These are phyloP conservation scores for Taurulus bubalis DNA, from an alignment of 2,113 vertebrate species.

Conservation along the genomic window DNA sequence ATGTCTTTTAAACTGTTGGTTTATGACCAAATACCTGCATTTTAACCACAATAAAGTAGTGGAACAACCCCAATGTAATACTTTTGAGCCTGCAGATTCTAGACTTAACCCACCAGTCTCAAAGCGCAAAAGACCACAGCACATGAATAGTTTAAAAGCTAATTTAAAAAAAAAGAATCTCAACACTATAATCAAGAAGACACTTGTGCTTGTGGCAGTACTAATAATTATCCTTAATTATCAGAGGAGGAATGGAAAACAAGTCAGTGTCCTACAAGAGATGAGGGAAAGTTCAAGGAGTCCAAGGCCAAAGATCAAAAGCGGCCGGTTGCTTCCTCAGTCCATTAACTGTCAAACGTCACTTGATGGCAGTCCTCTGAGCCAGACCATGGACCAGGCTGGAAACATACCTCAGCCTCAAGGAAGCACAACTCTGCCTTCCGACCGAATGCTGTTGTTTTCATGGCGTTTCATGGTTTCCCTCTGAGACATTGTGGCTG, in stretches of 20 bases:
- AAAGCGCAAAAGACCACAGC: background rate
- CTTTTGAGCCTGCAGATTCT: background rate
- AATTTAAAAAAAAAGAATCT: background rate
- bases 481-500: background rate
- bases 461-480: background rate
- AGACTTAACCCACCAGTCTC: background rate
- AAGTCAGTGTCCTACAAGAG: background rate
- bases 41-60: background rate
- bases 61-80: background rate
- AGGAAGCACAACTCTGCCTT: background rate
- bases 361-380: background rate
- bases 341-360: background rate
- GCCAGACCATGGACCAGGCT: background rate
- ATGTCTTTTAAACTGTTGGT: background rate
- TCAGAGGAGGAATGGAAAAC: background rate
- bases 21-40: background rate
- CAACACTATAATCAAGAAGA: background rate
- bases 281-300: background rate
- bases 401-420: background rate
- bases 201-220: background rate
- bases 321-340: background rate
- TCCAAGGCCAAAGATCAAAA: background rate
- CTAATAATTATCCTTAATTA: background rate
- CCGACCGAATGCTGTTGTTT: background rate
- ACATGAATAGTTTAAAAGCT: background rate